phyloP scores from a whole-genome alignment of 37 sponge, comb jelly and placozoan genomes.

The Ephydatia muelleri region DNA sequence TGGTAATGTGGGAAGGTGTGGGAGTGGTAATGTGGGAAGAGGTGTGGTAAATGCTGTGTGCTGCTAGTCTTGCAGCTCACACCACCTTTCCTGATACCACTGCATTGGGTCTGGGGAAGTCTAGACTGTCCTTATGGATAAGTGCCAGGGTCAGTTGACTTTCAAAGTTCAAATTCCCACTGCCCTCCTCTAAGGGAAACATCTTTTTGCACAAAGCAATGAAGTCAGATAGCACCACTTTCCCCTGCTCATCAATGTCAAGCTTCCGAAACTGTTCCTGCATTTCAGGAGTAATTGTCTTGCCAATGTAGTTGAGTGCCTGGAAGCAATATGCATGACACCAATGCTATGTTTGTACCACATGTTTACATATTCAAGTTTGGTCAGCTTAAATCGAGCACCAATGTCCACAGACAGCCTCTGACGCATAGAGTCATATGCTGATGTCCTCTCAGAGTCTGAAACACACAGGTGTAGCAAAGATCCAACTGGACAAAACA shows the following conservation, averaged over 20 bases:
- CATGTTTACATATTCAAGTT: constrained; percentile 54
- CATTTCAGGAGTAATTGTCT: constrained; percentile 30
- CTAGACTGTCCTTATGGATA: constrained; percentile 58
- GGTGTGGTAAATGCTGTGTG: too few species aligned
- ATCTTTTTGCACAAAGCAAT: constrained; percentile 55
- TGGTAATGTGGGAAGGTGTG: too few species aligned
- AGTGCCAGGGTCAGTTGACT: constrained; percentile 45
- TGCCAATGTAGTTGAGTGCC: constrained; percentile 73
- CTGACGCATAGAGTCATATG: constrained; percentile 33
- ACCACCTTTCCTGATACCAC: constrained; percentile 46
- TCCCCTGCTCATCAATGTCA: constrained; percentile 62
- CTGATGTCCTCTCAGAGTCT: background rate
- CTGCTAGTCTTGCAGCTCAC: too few species aligned
- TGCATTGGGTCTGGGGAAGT: constrained; percentile 24
- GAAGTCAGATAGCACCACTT: constrained; percentile 67
- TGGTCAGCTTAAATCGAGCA: constrained; percentile 46
- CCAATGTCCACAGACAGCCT: constrained; percentile 67
- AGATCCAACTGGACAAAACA: background rate
- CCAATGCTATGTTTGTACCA: too few species aligned
- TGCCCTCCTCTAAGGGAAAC: constrained; percentile 72
- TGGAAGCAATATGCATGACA: too few species aligned
- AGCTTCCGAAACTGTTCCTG: constrained; percentile 41
- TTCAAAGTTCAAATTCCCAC: constrained; percentile 33
- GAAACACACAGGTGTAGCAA: background rate
- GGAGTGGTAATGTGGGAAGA: too few species aligned